These are phyloP conservation scores for Karalla daura DNA, from an alignment of 2,797 vertebrate species.

Conservation along the genomic window DNA sequence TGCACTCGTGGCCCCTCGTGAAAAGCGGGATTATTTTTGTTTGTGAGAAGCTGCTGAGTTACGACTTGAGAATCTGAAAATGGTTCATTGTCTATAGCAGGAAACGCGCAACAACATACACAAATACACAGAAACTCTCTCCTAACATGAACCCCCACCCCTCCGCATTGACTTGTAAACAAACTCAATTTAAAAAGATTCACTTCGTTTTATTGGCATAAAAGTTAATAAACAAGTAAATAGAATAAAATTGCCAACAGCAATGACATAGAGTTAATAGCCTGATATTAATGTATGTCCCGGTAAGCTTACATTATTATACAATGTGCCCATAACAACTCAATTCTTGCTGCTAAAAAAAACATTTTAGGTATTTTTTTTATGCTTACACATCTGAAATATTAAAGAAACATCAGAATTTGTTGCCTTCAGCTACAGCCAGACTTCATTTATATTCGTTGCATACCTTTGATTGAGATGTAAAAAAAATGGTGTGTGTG, in stretches of 20 bases:
- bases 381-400: constrained; percentile 29
- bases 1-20: constrained; percentile 15
- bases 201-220: constrained; percentile 3
- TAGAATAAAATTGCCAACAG: constrained; percentile 8
- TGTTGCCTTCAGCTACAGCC: constrained; percentile 34
- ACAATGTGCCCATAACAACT: not conserved
- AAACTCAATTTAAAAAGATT: constrained; percentile 3
- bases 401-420: not conserved
- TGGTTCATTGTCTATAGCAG: constrained; percentile 10
- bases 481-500: constrained; percentile 14
- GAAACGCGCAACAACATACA: constrained; percentile 15
- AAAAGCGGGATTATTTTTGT: constrained; percentile 48
- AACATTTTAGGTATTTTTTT: constrained; percentile 26
- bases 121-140: constrained; percentile 25
- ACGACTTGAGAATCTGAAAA: constrained; percentile 24
- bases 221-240: constrained; percentile 5
- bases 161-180: not conserved
- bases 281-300: constrained; percentile 26
- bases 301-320: constrained; percentile 14
- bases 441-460: constrained; percentile 32
- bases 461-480: constrained; percentile 41
- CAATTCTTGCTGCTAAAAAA: constrained; percentile 25
- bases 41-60: constrained; percentile 48
- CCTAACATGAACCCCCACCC: not conserved
- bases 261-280: constrained; percentile 11